Evolutionary conservation across 2,113 vertebrate genomes (phyloP).

Genomic region (Hippolais icterina): DNA sequence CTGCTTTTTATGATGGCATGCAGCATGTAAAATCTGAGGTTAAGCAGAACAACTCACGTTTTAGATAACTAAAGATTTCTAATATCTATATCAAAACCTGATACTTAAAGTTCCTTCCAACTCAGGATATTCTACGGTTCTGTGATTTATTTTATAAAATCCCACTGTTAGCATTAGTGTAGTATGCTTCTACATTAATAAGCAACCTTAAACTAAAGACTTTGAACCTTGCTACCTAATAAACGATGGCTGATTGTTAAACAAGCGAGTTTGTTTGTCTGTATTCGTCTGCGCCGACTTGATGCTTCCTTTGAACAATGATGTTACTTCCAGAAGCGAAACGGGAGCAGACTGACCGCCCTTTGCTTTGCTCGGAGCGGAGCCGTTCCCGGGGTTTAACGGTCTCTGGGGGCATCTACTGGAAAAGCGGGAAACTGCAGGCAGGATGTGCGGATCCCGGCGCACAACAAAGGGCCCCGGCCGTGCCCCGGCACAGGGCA

Average conservation of each 20-base stretch:
- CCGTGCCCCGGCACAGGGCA: neutral
- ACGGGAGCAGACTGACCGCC: neutral
- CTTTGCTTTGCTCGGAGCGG: fast-evolving
- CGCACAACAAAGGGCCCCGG: neutral
- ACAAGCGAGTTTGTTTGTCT: neutral
- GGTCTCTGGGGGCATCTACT: conserved; percentile 96
- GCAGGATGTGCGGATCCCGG: neutral
- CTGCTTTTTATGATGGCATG: neutral
- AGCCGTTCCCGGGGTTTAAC: conserved; percentile 54
- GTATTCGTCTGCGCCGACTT: neutral
- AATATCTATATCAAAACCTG: neutral
- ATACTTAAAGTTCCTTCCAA: neutral
- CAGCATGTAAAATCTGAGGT: neutral
- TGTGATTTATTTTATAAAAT: neutral
- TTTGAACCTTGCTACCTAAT: neutral
- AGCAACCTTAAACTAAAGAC: neutral
- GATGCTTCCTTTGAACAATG: neutral
- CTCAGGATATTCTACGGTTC: neutral
- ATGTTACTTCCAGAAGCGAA: neutral
- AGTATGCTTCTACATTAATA: neutral
- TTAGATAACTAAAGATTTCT: neutral
- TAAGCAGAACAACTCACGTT: neutral
- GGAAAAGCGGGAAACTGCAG: conserved; percentile 82
- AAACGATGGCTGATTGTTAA: neutral
- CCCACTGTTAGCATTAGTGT: neutral